Conservation (phyloP, 2,888 invertebrate species). For the Andrena fulva region DNA sequence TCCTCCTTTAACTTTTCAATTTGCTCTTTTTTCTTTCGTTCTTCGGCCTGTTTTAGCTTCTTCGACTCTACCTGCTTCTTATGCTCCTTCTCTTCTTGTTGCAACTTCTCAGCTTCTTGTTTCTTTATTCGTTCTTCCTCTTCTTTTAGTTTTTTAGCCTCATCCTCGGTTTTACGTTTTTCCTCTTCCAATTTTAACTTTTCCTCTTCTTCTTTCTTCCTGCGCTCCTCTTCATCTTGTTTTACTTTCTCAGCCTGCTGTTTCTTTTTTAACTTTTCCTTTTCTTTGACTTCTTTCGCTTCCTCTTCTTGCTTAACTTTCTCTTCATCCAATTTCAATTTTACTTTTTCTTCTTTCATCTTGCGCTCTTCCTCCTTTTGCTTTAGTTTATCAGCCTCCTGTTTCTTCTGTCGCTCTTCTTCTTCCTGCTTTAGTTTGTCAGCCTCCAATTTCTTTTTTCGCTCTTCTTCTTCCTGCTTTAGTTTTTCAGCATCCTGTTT, state of each 20-base stretch:
- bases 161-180: slow-evolving; percentile 46
- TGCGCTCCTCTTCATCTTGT: slow-evolving; percentile 51
- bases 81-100: slow-evolving; percentile 76
- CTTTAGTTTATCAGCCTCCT: slow-evolving; percentile 47
- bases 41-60: slow-evolving; percentile 5
- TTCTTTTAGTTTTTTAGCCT: slow-evolving; percentile 48
- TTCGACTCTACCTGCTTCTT: slow-evolving; percentile 73
- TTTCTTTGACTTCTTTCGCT: slow-evolving; percentile 62
- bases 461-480: slow-evolving; percentile 63
- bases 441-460: slow-evolving; percentile 46
- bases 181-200: slow-evolving; percentile 56
- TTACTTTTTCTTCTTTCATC: slow-evolving; percentile 47
- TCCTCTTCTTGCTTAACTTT: slow-evolving; percentile 59
- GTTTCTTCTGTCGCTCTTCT: slow-evolving; percentile 46
- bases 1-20: slow-evolving; percentile 72
- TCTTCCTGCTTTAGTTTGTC: slow-evolving; percentile 55
- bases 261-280: slow-evolving; percentile 74
- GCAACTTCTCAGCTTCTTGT: slow-evolving; percentile 68
- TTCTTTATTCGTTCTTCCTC: slow-evolving; percentile 69
- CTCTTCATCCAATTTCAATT: slow-evolving; percentile 47
- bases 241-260: slow-evolving; percentile 69
- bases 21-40: slow-evolving; percentile 44
- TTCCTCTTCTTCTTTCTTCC: slow-evolving; percentile 55
- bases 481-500: slow-evolving; percentile 47
- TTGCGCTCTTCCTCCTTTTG: slow-evolving; percentile 54